Evolutionary conservation across 2,113 vertebrate species (phyloP).

Genomic region (cattle (Bos taurus)): ARS-UCD2.0 NC_037342.1:12914501-12915000

Average conservation of each 20-base stretch:
- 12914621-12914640: background rate
- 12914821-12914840: background rate
- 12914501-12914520: background rate
- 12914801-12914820: background rate
- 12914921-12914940: background rate
- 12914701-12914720: background rate
- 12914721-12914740: background rate
- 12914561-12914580: background rate
- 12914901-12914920: background rate
- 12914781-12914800: background rate
- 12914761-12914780: background rate
- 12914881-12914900: background rate
- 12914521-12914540: background rate
- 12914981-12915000: rapidly evolving
- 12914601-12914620: background rate
- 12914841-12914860: background rate
- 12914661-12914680: background rate
- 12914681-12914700: background rate
- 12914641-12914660: background rate
- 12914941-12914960: background rate
- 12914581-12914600: background rate
- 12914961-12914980: background rate
- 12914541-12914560: background rate
- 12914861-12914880: background rate
- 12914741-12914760: background rate